These are phyloP conservation scores for Lepidurus apus DNA, from an alignment of 1,140 invertebrate species.

Conservation along the genomic window DNA sequence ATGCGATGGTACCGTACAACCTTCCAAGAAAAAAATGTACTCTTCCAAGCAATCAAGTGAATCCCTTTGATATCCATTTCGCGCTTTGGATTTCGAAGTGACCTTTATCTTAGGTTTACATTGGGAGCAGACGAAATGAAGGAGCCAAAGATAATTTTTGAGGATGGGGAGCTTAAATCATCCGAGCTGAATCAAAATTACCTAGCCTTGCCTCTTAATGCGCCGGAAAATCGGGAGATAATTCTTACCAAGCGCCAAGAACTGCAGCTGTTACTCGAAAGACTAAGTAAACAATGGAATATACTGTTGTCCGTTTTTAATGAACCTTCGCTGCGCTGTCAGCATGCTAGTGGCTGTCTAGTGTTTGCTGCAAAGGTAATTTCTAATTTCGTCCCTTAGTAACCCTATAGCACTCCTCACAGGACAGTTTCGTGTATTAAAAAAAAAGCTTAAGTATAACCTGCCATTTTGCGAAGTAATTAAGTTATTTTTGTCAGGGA, in stretches of 20 bases:
- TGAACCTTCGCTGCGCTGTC: neutral
- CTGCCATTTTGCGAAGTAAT: no score
- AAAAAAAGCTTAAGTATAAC: neutral
- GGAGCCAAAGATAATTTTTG: neutral
- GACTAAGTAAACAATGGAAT: neutral
- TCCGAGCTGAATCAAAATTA: neutral
- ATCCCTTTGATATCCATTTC: neutral
- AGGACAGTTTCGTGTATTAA: neutral
- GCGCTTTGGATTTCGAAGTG: neutral
- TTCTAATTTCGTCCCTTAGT: neutral
- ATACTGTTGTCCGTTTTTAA: neutral
- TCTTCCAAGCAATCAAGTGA: neutral
- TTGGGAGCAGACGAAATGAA: neutral
- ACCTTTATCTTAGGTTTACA: neutral
- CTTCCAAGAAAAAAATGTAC: neutral
- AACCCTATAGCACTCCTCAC: neutral
- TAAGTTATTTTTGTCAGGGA: no score
- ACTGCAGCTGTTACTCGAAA: neutral
- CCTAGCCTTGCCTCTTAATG: neutral
- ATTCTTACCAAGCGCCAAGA: neutral
- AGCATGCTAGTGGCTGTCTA: neutral
- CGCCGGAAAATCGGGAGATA: neutral
- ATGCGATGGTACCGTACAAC: constrained; percentile 11
- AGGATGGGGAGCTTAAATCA: neutral
- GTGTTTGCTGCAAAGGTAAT: neutral